phyloP scores from a whole-genome alignment of 2,888 invertebrate genomes.

The Nomada fucata region DNA sequence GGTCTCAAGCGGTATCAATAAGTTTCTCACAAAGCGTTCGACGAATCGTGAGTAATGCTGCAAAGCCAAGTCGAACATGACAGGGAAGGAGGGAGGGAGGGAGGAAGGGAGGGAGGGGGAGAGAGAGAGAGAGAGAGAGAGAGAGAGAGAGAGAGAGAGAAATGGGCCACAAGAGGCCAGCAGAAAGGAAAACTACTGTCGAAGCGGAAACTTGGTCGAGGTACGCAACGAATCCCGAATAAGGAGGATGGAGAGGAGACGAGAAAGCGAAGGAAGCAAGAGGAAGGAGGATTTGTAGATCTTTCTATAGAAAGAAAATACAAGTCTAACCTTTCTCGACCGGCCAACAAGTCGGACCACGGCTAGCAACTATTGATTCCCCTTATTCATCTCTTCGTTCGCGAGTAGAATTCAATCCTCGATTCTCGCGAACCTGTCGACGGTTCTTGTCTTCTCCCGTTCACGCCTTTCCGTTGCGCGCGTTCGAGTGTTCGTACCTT shows the following conservation, averaged over 20 bases:
- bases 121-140: no score
- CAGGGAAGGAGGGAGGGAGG: background rate
- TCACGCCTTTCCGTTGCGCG: conserved; percentile 1
- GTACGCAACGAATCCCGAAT: conserved; percentile 53
- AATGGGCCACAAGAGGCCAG: background rate
- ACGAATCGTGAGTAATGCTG: conserved; percentile 25
- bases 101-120: no score
- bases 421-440: conserved; percentile 71
- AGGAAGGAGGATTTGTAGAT: conserved; percentile 77
- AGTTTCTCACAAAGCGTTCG: conserved; percentile 22
- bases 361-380: conserved; percentile 77
- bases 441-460: conserved; percentile 42
- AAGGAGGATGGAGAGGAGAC: conserved; percentile 21
- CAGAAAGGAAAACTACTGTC: conserved; percentile 65
- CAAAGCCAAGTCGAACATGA: conserved; percentile 38
- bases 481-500: background rate
- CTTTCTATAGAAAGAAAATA: conserved; percentile 79
- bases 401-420: conserved; percentile 81
- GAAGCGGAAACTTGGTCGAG: conserved; percentile 49
- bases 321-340: conserved; percentile 66
- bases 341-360: conserved; percentile 53
- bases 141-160: no score
- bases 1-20: conserved; percentile 12
- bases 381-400: conserved; percentile 73
- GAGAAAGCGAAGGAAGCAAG: conserved; percentile 36